phyloP scores from a whole-genome alignment of 2,888 invertebrate species.

The Itoplectis maculator region DNA sequence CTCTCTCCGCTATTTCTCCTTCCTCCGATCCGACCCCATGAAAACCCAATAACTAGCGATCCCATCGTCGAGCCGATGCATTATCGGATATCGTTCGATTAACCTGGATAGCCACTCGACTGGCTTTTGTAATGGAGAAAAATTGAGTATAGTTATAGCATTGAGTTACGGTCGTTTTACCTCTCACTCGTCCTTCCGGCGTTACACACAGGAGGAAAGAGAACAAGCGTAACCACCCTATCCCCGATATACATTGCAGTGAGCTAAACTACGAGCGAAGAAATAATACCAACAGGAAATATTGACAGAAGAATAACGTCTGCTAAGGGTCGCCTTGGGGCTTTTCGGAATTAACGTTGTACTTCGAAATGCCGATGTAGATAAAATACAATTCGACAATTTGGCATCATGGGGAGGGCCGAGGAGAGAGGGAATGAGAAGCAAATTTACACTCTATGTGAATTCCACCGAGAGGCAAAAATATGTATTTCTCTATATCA shows the following conservation, averaged over 20 bases:
- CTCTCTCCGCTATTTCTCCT: conserved; percentile 34
- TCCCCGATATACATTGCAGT: not conserved
- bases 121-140: conserved; percentile 65
- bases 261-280: not conserved
- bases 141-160: conserved; percentile 61
- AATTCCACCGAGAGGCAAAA: not conserved
- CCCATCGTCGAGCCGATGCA: conserved; percentile 61
- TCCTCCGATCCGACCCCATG: conserved; percentile 37
- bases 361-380: not conserved
- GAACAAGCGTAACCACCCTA: too few relatives aligned
- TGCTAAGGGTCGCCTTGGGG: not conserved
- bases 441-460: not conserved
- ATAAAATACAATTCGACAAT: not conserved
- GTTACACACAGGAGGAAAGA: conserved; percentile 1
- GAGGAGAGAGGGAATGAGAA: not conserved
- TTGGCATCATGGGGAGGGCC: not conserved
- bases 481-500: not conserved
- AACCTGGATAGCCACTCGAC: conserved; percentile 65
- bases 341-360: conserved; percentile 2
- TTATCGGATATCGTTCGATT: conserved; percentile 67
- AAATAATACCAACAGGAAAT: not conserved
- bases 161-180: conserved; percentile 62
- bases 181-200: not conserved
- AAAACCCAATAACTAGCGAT: conserved; percentile 60
- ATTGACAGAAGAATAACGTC: conserved; percentile 8